A percentile compares a stretch with the other conserved stretches of the same genome.
These are phyloP conservation scores for Phoenicopterus ruber DNA, from an alignment of 2,113 vertebrate genomes.

Conservation along the genomic window DNA sequence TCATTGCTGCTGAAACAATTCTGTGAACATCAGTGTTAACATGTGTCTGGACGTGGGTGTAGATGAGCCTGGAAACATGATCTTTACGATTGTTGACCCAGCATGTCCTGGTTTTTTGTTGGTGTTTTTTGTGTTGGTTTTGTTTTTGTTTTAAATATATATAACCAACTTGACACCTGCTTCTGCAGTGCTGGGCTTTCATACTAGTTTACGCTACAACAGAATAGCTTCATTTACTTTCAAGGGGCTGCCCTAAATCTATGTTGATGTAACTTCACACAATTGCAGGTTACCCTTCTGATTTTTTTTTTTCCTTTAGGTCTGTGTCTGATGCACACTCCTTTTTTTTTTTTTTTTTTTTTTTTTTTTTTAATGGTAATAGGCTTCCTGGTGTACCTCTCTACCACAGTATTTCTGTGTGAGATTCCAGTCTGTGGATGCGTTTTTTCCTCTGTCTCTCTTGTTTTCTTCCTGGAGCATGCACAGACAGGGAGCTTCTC, in stretches of 20 bases:
- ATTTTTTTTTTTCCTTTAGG: background rate
- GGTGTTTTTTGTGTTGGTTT: no score
- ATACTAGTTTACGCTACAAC: background rate
- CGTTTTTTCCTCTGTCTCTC: background rate
- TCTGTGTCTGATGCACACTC: background rate
- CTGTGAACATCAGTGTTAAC: background rate
- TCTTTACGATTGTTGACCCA: background rate
- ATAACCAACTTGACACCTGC: background rate
- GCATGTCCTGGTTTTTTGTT: background rate
- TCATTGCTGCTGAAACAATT: background rate
- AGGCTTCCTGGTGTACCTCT: background rate
- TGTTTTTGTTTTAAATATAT: background rate
- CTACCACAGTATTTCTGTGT: background rate
- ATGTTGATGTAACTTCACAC: background rate
- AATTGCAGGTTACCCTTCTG: background rate
- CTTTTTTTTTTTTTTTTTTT: background rate
- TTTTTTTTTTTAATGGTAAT: no score
- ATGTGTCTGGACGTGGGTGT: background rate
- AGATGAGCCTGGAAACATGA: background rate
- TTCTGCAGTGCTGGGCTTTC: background rate
- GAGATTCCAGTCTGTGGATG: background rate
- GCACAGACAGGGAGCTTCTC: background rate
- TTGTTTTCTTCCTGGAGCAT: background rate
- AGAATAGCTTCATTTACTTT: background rate
- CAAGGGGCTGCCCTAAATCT: background rate